These are phyloP conservation scores for Thripadectes ignobilis DNA, from an alignment of 2,797 vertebrate species.

Conservation along the genomic window DNA sequence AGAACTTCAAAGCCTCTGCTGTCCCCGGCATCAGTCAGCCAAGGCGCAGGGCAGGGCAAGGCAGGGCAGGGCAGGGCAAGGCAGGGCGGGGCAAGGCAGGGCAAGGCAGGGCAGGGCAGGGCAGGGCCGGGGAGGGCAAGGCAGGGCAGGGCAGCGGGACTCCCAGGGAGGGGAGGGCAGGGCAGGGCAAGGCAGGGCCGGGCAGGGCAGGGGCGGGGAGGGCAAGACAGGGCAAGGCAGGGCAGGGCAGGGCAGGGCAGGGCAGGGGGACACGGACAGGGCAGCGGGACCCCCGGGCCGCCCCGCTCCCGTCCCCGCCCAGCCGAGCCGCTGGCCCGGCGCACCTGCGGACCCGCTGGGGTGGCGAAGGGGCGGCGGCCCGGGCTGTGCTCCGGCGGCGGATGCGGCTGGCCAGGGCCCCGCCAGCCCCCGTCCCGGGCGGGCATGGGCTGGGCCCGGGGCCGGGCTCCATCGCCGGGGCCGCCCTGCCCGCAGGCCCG, in stretches of 20 bases:
- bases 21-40: not conserved
- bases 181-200: too few relatives aligned
- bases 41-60: not conserved
- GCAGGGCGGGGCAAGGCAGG: too few relatives aligned
- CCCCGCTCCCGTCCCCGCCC: not conserved
- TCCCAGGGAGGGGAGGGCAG: too few relatives aligned
- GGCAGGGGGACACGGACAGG: not conserved
- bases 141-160: too few relatives aligned
- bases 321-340: not conserved
- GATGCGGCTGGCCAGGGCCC: not conserved
- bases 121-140: too few relatives aligned
- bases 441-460: not conserved
- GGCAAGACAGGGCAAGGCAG: too few relatives aligned
- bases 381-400: not conserved
- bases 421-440: not conserved
- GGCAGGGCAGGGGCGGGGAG: too few relatives aligned
- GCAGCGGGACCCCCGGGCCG: not conserved
- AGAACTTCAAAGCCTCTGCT: not conserved
- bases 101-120: too few relatives aligned
- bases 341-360: not conserved
- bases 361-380: not conserved
- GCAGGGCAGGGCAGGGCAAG: too few relatives aligned
- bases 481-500: too few relatives aligned
- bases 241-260: too few relatives aligned
- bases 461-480: too few relatives aligned